Evolutionary conservation across 2,797 vertebrate genomes (phyloP), one percentile per base, ranked within the genome.

Genomic region (Telmatherina bonti): DNA sequence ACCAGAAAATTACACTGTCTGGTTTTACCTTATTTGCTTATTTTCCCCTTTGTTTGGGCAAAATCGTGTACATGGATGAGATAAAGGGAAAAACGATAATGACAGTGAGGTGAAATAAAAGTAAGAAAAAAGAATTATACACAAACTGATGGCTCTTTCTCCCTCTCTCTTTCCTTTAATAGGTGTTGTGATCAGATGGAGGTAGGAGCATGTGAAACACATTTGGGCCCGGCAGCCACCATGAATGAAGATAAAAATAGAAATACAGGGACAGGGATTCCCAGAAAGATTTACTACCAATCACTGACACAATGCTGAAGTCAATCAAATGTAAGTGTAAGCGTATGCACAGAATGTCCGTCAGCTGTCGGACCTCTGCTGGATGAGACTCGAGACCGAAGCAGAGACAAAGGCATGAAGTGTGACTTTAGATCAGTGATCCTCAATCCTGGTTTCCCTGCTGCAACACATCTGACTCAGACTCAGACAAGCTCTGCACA

Each of bases 221-320:
- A 52, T 85, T 77, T 57, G 47, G 72, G 57, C 47, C 74, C 62
- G 54, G 43, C 61, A 74, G 73, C 60, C 65, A 70, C 74, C 57
- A 61, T 79, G 80, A 88, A 88, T 83, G 64, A 72, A 77, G 56
- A 73, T 82, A 85, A 83, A 89, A 85, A 87, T 88, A 90, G 82
- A 31, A 67, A 69, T 49, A 53, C 18, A 30, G 11, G 62, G 54
- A 73, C 35, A 29, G 79, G 45, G 72, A 60, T 84, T 83, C 83
- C 67, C 76, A 74, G 45, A 80, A 67, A 72, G 67, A 61, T 72
- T 64, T 22, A 43, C 58, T 70, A 63, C 53, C 74, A 77, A 78
- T 80, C 76, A 77, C 59, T 20, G 79, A 85, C 62, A 67, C 82
- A 74, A 52, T 81, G 72, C 57, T 59, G 63, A 51, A 78, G 69